phyloP scores from a whole-genome alignment of 2,113 vertebrate genomes.

The Alouatta palliata region DNA sequence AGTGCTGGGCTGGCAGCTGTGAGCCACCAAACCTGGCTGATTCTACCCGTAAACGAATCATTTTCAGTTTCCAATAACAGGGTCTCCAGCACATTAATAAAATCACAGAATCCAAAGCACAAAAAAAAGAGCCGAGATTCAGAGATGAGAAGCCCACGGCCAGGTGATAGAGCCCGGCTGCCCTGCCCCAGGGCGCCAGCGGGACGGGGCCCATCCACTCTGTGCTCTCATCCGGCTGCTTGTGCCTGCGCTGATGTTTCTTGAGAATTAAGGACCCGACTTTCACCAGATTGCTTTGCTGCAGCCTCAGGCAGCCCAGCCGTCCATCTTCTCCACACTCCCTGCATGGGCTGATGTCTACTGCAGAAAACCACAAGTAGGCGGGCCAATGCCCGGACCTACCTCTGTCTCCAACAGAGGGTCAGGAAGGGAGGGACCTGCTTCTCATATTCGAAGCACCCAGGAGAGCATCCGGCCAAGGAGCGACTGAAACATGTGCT shows the following conservation, averaged over 20 bases:
- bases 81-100: rapidly evolving
- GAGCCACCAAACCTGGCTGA: no score
- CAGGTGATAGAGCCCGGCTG: rapidly evolving
- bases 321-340: not conserved
- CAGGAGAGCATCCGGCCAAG: not conserved
- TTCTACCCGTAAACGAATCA: not conserved
- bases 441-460: not conserved
- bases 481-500: not conserved
- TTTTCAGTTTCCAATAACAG: not conserved
- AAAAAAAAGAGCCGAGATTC: rapidly evolving
- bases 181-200: rapidly evolving
- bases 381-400: not conserved
- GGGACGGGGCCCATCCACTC: not conserved
- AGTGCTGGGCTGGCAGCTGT: no score
- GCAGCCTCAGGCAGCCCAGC: not conserved
- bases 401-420: not conserved
- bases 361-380: not conserved
- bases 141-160: not conserved
- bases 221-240: not conserved
- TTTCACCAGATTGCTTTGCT: not conserved
- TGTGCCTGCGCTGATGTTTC: not conserved
- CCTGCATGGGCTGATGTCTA: no score
- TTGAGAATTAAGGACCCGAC: not conserved
- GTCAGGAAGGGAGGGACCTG: rapidly evolving
- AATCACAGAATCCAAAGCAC: rapidly evolving